Evolutionary conservation across 2,797 vertebrate genomes (phyloP).

Genomic region (Columba guinea): DNA sequence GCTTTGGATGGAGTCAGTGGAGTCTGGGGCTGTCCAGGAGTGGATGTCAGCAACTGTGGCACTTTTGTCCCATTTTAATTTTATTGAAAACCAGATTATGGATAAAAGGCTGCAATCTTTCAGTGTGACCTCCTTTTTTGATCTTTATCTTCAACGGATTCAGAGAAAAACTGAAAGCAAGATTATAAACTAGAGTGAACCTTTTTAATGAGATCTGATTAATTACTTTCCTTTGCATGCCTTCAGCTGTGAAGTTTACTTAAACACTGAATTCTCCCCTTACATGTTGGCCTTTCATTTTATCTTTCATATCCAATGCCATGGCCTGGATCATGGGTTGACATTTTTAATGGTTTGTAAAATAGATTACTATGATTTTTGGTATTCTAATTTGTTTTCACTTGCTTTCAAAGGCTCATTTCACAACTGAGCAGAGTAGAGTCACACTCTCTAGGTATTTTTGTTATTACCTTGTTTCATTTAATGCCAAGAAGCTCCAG

Average conservation of each 20-base stretch:
- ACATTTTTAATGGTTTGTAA: not conserved
- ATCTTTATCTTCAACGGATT: not conserved
- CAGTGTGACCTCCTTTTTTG: not conserved
- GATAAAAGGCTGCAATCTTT: not conserved
- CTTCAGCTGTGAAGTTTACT: not conserved
- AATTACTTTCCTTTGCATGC: not conserved
- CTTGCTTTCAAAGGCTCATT: not conserved
- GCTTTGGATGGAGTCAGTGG: not conserved
- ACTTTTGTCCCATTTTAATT: not conserved
- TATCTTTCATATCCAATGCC: not conserved
- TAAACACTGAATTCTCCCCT: not conserved
- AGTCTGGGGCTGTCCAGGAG: not conserved
- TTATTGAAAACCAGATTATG: not conserved
- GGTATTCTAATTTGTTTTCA: not conserved
- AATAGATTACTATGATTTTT: not conserved
- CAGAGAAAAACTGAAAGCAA: not conserved
- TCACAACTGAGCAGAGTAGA: not conserved
- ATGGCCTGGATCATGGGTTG: not conserved
- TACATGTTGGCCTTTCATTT: not conserved
- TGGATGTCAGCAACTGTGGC: not conserved
- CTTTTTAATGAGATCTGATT: constrained; percentile 14
- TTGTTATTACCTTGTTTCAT: not conserved
- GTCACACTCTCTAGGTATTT: not conserved
- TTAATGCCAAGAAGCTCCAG: not conserved
- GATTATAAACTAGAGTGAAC: not conserved